These are phyloP conservation scores for Agriotes lineatus DNA, from an alignment of 2,888 invertebrate genomes.

Conservation along the genomic window DNA sequence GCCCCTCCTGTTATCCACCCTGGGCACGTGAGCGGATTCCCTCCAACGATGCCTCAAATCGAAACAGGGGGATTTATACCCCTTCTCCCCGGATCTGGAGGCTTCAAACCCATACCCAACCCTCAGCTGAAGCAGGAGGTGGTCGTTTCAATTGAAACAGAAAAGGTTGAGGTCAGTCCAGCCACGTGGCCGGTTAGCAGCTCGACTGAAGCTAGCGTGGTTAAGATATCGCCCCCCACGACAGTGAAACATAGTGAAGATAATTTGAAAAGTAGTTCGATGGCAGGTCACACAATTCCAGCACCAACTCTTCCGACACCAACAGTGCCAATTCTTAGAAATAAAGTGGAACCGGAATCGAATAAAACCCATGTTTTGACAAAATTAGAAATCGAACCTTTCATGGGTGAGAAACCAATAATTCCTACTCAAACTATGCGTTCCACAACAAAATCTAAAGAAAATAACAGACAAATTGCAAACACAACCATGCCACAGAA, in stretches of 20 bases:
- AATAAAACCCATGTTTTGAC: slow-evolving; percentile 16
- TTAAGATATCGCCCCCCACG: not conserved
- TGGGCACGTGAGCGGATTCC: slow-evolving; percentile 56
- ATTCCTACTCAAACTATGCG: not conserved
- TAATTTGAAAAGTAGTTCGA: not conserved
- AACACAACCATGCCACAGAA: not conserved
- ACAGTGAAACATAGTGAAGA: not conserved
- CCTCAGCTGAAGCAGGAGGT: slow-evolving; percentile 53
- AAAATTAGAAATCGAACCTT: slow-evolving; percentile 25
- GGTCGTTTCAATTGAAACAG: slow-evolving; percentile 20
- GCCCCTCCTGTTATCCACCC: slow-evolving; percentile 8
- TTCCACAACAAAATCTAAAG: not conserved
- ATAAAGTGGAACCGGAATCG: not conserved
- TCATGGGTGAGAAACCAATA: not conserved
- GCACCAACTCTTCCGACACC: slow-evolving; percentile 11
- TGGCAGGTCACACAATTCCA: not conserved
- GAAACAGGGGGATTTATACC: slow-evolving; percentile 85
- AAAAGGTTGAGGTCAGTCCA: slow-evolving; percentile 54
- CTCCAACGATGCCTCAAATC: slow-evolving; percentile 72
- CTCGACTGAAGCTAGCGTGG: slow-evolving; percentile 16
- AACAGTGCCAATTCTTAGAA: not conserved
- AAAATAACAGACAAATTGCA: not conserved
- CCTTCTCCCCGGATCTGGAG: slow-evolving; percentile 78
- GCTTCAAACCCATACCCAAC: slow-evolving; percentile 78
- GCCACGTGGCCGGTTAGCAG: slow-evolving; percentile 35